Conservation (phyloP, 1,140 invertebrate species). For the Metaphire vulgaris region DNA sequence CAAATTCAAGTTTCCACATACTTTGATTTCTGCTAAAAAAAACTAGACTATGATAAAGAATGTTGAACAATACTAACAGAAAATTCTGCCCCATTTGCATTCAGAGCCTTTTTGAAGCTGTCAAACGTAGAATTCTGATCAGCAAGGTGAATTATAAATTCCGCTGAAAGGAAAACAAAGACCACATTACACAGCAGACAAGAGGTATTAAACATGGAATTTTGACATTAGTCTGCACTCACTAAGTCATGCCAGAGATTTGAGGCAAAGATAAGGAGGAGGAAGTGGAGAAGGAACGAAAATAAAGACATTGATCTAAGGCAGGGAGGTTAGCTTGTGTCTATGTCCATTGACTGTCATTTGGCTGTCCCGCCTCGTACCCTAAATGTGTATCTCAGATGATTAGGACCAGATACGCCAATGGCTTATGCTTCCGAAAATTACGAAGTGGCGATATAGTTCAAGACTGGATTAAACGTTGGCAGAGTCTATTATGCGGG, state of each 20-base stretch:
- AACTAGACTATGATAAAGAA: not conserved
- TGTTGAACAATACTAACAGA: slow-evolving; percentile 21
- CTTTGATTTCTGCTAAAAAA: not conserved
- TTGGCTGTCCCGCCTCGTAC: too few species aligned
- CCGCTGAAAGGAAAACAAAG: slow-evolving; percentile 64
- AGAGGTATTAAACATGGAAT: not conserved
- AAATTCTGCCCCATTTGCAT: slow-evolving; percentile 81
- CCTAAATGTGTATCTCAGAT: too few species aligned
- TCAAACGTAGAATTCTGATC: slow-evolving; percentile 80
- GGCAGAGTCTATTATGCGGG: too few species aligned
- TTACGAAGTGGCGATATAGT: too few species aligned
- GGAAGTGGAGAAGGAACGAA: not conserved
- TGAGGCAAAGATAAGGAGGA: too few species aligned
- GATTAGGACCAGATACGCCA: too few species aligned
- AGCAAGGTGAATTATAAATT: slow-evolving; percentile 90
- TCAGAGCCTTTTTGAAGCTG: slow-evolving; percentile 74
- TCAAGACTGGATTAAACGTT: too few species aligned
- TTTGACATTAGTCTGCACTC: not conserved
- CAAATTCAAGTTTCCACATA: not conserved
- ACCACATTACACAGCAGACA: not conserved
- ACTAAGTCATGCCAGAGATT: too few species aligned
- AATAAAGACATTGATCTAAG: not conserved
- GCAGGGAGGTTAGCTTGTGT: not conserved
- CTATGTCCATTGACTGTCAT: not conserved
- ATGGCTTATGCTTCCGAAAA: too few species aligned